These are phyloP conservation scores for Ammodytes marinus DNA, from an alignment of 2,113 vertebrate genomes.

Conservation along the genomic window DNA sequence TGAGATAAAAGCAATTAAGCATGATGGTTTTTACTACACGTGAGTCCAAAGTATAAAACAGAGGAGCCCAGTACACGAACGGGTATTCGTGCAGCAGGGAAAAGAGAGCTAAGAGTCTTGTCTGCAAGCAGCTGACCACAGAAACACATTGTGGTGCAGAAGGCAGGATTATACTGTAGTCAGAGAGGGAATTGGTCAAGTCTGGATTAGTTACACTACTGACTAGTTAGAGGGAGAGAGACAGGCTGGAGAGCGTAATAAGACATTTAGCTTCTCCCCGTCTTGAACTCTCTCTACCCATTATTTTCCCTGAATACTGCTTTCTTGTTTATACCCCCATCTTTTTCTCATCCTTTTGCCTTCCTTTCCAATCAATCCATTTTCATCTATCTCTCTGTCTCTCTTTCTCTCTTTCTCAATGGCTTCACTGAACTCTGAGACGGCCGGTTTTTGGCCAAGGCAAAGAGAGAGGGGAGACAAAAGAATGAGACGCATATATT, in stretches of 20 bases:
- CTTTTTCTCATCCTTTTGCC: conserved; percentile 19
- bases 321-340: conserved; percentile 5
- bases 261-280: conserved; percentile 46
- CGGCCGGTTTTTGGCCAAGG: conserved; percentile 27
- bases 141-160: conserved; percentile 30
- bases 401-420: conserved; percentile 27
- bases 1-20: conserved; percentile 76
- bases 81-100: conserved; percentile 35
- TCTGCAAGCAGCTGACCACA: conserved; percentile 39
- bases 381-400: neutral
- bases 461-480: conserved; percentile 39
- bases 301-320: conserved; percentile 28
- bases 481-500: conserved; percentile 46
- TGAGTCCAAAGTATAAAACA: conserved; percentile 59
- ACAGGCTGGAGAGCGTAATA: conserved; percentile 50
- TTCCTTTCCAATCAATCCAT: conserved; percentile 2
- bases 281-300: conserved; percentile 37
- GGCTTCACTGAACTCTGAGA: conserved; percentile 58
- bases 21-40: conserved; percentile 71
- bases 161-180: conserved; percentile 37
- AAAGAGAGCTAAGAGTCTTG: conserved; percentile 32
- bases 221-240: conserved; percentile 44
- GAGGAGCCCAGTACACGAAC: conserved; percentile 47
- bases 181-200: conserved; percentile 51
- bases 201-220: conserved; percentile 62